Evolutionary conservation across 92 coral and sea anemone genomes (phyloP).

Genomic region (Bergia puertoricense): DNA sequence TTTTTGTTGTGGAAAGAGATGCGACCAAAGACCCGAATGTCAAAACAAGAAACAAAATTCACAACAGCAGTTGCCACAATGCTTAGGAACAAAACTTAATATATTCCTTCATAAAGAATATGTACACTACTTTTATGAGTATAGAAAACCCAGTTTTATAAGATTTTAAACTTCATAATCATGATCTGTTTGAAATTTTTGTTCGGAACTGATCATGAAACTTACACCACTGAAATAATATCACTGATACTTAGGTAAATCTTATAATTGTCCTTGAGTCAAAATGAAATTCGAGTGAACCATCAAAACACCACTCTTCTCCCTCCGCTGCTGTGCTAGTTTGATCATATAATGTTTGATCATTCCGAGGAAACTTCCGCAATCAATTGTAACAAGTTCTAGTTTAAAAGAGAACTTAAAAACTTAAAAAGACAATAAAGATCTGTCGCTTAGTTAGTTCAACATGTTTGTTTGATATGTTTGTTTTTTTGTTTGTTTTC

Average conservation of each 20-base stretch:
- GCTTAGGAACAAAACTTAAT: neutral
- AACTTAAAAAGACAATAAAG: neutral
- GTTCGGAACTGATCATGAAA: neutral
- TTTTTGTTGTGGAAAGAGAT: neutral
- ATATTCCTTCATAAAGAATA: neutral
- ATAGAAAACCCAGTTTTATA: neutral
- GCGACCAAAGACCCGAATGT: neutral
- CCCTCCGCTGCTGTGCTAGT: neutral
- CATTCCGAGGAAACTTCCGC: neutral
- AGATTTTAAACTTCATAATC: neutral
- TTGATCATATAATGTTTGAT: neutral
- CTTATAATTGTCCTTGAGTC: neutral
- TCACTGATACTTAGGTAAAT: neutral
- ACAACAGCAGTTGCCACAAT: neutral
- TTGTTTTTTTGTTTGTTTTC: constrained; percentile 30
- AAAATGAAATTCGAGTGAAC: neutral
- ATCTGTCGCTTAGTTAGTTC: neutral
- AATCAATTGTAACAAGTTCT: neutral
- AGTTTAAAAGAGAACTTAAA: neutral
- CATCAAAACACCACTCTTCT: neutral
- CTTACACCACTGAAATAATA: neutral
- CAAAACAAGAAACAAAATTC: neutral
- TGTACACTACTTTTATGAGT: neutral
- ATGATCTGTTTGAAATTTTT: neutral
- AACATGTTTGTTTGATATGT: neutral